Evolutionary conservation across 2,888 invertebrate genomes (phyloP).

Genomic region (Kuschelorhynchus macadamiae): DNA sequence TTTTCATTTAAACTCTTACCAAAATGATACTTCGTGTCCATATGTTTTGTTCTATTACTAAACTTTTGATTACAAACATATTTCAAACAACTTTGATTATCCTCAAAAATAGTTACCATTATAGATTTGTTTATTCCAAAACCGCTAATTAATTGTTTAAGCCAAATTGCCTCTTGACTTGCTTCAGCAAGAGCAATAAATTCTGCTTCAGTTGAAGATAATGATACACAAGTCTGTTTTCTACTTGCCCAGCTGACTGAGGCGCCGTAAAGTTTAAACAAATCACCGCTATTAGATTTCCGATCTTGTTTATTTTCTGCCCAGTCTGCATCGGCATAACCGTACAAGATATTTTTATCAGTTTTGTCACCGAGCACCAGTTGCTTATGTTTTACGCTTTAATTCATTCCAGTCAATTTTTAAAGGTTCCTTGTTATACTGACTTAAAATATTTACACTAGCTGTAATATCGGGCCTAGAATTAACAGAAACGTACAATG

Average conservation of each 20-base stretch:
- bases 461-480: conserved; percentile 26
- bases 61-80: conserved; percentile 16
- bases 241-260: conserved; percentile 27
- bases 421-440: conserved; percentile 17
- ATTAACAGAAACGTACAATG: conserved; percentile 23
- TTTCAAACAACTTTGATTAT: conserved; percentile 25
- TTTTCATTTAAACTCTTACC: conserved; percentile 3
- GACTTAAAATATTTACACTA: conserved; percentile 22
- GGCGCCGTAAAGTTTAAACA: conserved; percentile 26
- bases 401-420: conserved; percentile 20
- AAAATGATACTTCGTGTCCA: conserved; percentile 3
- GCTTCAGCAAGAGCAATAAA: conserved; percentile 28
- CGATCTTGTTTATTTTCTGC: conserved; percentile 23
- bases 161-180: conserved; percentile 27
- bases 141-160: conserved; percentile 13
- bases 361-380: conserved; percentile 12
- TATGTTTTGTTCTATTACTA: conserved; percentile 19
- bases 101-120: conserved; percentile 10
- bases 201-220: conserved; percentile 27
- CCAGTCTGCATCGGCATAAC: conserved; percentile 32
- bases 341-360: not conserved
- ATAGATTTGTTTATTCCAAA: not conserved
- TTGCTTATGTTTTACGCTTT: not conserved
- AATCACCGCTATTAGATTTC: conserved; percentile 27
- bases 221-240: conserved; percentile 29